Conservation (phyloP, 2,797 vertebrate genomes). For the Limnodromus scolopaceus region DNA sequence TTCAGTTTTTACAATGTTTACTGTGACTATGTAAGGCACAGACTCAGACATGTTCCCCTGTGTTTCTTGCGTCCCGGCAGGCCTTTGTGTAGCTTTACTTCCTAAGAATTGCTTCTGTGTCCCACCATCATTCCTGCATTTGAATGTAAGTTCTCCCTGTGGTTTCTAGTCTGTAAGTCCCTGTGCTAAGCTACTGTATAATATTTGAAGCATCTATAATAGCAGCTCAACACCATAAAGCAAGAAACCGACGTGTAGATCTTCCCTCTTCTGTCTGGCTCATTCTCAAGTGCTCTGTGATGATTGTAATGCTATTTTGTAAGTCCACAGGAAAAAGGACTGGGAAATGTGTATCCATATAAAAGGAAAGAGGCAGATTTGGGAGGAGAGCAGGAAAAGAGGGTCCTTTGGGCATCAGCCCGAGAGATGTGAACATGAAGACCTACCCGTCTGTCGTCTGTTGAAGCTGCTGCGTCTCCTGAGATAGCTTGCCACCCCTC, state of each 20-base stretch:
- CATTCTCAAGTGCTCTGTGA: not conserved
- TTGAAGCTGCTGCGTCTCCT: not conserved
- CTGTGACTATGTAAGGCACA: not conserved
- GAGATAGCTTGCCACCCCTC: not conserved
- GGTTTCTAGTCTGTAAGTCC: not conserved
- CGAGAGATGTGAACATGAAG: not conserved
- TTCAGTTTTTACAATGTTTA: not conserved
- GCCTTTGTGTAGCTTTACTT: not conserved
- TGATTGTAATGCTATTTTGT: not conserved
- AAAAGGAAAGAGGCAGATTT: not conserved
- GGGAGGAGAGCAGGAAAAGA: not conserved
- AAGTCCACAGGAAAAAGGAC: not conserved
- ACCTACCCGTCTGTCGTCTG: not conserved
- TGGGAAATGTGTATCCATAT: not conserved
- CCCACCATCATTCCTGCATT: not conserved
- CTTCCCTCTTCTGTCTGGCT: not conserved
- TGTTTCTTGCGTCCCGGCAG: not conserved
- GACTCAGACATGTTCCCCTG: not conserved
- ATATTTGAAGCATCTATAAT: not conserved
- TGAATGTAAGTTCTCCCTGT: not conserved
- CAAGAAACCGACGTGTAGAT: not conserved
- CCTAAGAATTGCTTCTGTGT: not conserved
- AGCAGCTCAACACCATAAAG: not conserved
- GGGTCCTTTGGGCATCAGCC: not conserved
- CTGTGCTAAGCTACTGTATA: not conserved